A percentile compares a stretch with the other conserved stretches of the same genome.
Conservation (phyloP, 1,140 invertebrate genomes). For the Drosophila teissieri region DNA sequence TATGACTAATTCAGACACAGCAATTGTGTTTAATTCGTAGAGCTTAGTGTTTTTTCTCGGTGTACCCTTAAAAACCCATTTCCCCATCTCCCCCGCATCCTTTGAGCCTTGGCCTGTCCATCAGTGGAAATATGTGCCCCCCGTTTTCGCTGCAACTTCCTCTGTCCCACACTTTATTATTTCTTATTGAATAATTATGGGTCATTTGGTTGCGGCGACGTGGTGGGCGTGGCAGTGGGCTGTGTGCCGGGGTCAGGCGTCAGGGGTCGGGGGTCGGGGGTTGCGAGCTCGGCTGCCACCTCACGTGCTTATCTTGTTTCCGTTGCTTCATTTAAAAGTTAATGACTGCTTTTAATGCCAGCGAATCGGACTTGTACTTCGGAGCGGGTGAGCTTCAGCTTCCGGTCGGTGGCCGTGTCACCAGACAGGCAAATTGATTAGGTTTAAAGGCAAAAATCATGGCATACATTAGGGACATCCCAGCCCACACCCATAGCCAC, state of each 20-base stretch:
- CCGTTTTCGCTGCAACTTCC: neutral
- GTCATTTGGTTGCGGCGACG: conserved; percentile 71
- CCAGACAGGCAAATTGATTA: conserved; percentile 79
- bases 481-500: neutral
- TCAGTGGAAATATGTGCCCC: conserved; percentile 66
- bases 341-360: conserved; percentile 79
- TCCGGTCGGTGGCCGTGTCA: conserved; percentile 59
- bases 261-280: neutral
- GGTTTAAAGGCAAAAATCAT: conserved; percentile 68
- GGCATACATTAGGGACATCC: conserved; percentile 66
- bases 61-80: neutral
- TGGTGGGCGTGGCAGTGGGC: conserved; percentile 50
- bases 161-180: conserved; percentile 67
- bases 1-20: no score
- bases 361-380: conserved; percentile 27
- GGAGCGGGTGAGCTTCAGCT: conserved; percentile 35
- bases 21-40: no score
- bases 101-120: conserved; percentile 43
- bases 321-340: conserved; percentile 83
- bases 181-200: conserved; percentile 84
- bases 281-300: conserved; percentile 35
- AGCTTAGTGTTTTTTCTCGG: neutral
- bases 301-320: conserved; percentile 81
- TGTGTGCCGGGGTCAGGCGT: neutral
- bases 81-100: neutral